Base-by-base conservation (phyloP, 2,888 invertebrate species). In the Slavum lentiscoides region DNA sequence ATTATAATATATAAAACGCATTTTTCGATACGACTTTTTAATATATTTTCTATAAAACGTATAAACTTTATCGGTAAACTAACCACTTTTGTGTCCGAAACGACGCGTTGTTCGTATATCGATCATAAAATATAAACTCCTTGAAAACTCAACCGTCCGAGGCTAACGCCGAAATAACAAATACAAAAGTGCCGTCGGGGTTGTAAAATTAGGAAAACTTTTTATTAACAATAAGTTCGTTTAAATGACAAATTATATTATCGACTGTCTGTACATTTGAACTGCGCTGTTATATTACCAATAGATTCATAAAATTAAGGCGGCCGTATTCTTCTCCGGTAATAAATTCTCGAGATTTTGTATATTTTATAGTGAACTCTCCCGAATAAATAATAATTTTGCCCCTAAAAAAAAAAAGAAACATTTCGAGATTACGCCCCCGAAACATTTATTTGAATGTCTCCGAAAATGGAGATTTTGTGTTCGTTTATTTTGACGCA, bases 191-290 rank as follows among this genome's bases (percentile, higher is more conserved):
- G 66, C 19, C 21, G 17, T n/a, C 39, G n/a, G 9, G 19, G n/a
- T 39, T 66, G 66, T 66, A 13, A 61, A 61, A 37, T 19, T 43
- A 67, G 67, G 43, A n/a, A 49, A 43, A n/a, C 67, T 21, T 21
- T 49, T 49, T 67, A 13, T 21, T 49, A 21, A 6, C 13, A 17
- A 66, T 43, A 43, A 23, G 21, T 15, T 55, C 21, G 19, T 37
- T 15, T 64, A 30, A 19, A 19, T 19, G 37, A 64, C 37, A 64
- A 37, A 64, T 66, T n/a, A 43, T 11, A 59, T 59, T 2, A 59
- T 19, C 7, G 19, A 53, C 19, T 55, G 19, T 53, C 53, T 53
- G 53, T 53, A 0, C 15, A 15, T 55, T 55, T 19, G 17, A 19
- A 55, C 55, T 17, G 30, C 30, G 30, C 17, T 19, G 55, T 55